Base-by-base conservation (phyloP, 2,888 invertebrate genomes). In the Fragum sueziense region DNA sequence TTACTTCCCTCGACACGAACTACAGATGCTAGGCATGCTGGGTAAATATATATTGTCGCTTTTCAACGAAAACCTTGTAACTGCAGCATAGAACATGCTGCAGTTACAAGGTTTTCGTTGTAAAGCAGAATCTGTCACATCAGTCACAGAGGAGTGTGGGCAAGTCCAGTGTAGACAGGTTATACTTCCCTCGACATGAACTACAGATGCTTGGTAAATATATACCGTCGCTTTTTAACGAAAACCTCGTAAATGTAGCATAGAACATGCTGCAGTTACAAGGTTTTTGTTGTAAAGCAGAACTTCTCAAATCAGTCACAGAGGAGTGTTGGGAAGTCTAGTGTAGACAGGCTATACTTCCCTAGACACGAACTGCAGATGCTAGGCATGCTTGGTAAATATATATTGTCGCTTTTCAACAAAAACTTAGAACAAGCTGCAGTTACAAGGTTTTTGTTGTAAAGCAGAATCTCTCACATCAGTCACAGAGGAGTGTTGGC, bases 301-400 rank as follows among this genome's bases (percentile, higher is more conserved):
- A 79, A 79, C 25, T 79, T 72, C n/a, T 82, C 84, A 4, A 80
- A 82, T 51, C 82, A 83, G 51, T 87, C 87, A 7, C 85, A 88
- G 34, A 86, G 88, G 54, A 89, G 88, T 79, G 80, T 69, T 9
- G 86, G 88, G 79, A 85, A 90, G 51, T 82, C 86, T 22, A 95
- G 95, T 76, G 96, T 96, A 89, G 97, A 97, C 85, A 96, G 96
- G 87, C 93, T 97, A 17, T 94, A 96, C 0, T 92, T 91, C 73
- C 96, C 97, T 0, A 94, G 97, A 41, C 95, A 95, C 2, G 94
- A 96, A 75, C 94, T 98, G 0, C 95, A 95, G 80, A 94, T 94
- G 65, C 92, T 95, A 76, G 94, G 94, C 90, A 93, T 94, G 74
- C 91, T 95, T 62, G 95, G 95, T 94, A 89, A 88, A 89, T 27